Base-by-base conservation (phyloP, 2,888 invertebrate species). In the Dicyrtomina minuta region DNA sequence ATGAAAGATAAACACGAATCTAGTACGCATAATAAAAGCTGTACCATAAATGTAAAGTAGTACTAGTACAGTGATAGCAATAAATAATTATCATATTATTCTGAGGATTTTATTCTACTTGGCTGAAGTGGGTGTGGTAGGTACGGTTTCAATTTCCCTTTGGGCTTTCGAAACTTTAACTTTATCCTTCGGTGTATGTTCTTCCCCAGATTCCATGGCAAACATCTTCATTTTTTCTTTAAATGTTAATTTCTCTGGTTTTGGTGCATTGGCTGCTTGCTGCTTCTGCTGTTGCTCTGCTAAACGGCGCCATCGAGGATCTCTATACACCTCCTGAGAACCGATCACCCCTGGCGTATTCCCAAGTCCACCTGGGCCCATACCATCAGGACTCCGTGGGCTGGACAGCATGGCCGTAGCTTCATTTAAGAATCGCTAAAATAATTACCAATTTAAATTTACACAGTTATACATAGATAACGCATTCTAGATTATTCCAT, bases 151-250 rank as follows among this genome's bases (percentile, higher is more conserved):
- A 81, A 96, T 96, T 82, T 95, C 94, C 77, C 96, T 88, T 84
- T 97, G 96, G 67, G 96, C 96, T 79, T 93, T 88, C 46, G 96
- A 97, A 82, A 93, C 93, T 85, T 96, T 97, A 70, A 95, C 90
- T 85, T 95, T 95, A 82, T 96, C 94, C 84, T 92, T 91, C 76
- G 96, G 96, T 72, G 95, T 93, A 80, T 90, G 88, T 79, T 90
- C 88, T 81, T 96, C 96, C 51, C 97, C 97, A 15, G 95, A 91
- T 84, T 97, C 96, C 84, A 92, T 88, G 53, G 97, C 98, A 85
- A 99, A 99, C 92, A 97, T 94, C 84, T 95, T 95, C 96, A 98
- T 98, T 84, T 99, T 99, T 83, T 99, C 98, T 82, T 95, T 91
- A 84, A 99, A 99, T 70, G 93, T 93, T 72, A 98, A 86, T 80